These are phyloP conservation scores for Nymphalis polychloros DNA, from an alignment of 2,888 invertebrate species.

Conservation along the genomic window DNA sequence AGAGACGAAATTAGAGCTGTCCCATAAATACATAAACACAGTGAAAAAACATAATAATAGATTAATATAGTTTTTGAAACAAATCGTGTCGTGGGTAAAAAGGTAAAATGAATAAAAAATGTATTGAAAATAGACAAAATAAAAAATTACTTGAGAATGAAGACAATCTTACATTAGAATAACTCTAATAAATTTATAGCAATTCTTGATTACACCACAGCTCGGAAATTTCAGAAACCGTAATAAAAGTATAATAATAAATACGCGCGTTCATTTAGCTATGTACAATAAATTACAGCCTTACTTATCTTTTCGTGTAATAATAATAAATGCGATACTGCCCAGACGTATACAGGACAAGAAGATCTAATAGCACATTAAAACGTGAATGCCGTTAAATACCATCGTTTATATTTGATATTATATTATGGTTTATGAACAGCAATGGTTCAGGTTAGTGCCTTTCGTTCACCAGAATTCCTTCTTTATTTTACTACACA, in stretches of 20 bases:
- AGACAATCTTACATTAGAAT: too few species aligned
- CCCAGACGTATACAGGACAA: slow-evolving; percentile 57
- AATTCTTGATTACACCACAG: background rate
- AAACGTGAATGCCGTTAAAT: slow-evolving; percentile 63
- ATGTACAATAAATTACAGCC: slow-evolving; percentile 42
- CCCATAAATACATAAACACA: too few species aligned
- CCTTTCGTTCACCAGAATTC: background rate
- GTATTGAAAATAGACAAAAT: too few species aligned
- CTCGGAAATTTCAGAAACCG: slow-evolving; percentile 5
- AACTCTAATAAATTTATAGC: background rate
- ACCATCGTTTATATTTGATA: slow-evolving; percentile 58
- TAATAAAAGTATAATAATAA: slow-evolving; percentile 38
- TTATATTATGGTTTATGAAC: slow-evolving; percentile 18
- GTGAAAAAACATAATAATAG: too few species aligned
- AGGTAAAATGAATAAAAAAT: too few species aligned
- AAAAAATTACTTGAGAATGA: too few species aligned
- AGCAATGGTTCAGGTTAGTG: background rate
- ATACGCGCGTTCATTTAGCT: slow-evolving; percentile 46
- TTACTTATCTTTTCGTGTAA: slow-evolving; percentile 54
- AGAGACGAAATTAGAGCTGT: too few species aligned
- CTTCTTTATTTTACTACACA: background rate
- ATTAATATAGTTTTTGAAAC: too few species aligned
- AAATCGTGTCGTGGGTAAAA: too few species aligned
- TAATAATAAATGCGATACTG: slow-evolving; percentile 62
- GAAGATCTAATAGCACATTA: slow-evolving; percentile 64